Conservation (phyloP, 2,113 vertebrate species). For the Anolis sagrei region DNA sequence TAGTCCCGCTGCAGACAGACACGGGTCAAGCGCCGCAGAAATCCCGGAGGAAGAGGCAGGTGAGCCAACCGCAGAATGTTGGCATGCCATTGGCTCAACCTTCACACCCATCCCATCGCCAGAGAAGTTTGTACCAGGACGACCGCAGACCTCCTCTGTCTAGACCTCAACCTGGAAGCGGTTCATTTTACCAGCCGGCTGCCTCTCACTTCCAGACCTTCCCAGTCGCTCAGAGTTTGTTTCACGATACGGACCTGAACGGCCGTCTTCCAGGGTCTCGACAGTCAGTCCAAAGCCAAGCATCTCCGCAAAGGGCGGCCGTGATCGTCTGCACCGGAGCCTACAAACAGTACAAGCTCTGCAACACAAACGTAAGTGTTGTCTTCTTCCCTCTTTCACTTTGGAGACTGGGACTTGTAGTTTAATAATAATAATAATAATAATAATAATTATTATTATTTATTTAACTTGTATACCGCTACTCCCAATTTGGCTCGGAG, state of each 20-base stretch:
- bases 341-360: conserved; percentile 85
- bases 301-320: conserved; percentile 70
- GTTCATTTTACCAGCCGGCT: conserved; percentile 79
- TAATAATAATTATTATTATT: too few species aligned
- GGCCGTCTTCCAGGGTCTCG: conserved; percentile 31
- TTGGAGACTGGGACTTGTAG: background rate
- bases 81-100: conserved; percentile 50
- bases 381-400: background rate
- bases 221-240: conserved; percentile 63
- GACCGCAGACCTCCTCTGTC: conserved; percentile 48
- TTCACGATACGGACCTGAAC: conserved; percentile 61
- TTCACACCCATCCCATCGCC: conserved; percentile 45
- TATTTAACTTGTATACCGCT: too few species aligned
- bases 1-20: conserved; percentile 83
- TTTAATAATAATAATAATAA: too few species aligned
- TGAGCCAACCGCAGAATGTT: conserved; percentile 40
- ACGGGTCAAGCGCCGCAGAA: conserved; percentile 64
- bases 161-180: conserved; percentile 69
- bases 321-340: conserved; percentile 80
- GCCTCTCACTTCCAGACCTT: conserved; percentile 58
- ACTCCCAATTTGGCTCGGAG: too few species aligned
- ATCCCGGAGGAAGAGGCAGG: conserved; percentile 77
- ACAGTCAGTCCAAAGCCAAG: conserved; percentile 63
- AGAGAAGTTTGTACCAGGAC: conserved; percentile 63
- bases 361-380: conserved; percentile 86